phyloP scores from a whole-genome alignment of 2,888 invertebrate genomes.

The Mythimna ferrago region DNA sequence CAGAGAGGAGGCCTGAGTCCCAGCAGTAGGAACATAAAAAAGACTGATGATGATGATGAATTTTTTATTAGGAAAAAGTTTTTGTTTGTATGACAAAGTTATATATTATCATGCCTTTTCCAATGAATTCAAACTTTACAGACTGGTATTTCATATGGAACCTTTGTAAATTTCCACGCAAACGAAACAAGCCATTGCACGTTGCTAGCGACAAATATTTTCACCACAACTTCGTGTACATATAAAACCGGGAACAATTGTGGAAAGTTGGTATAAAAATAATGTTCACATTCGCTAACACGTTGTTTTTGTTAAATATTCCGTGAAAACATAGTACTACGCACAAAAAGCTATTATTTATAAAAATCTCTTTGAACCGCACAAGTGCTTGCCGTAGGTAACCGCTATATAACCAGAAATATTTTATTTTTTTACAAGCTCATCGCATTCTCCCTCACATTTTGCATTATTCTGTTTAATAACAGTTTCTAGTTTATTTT shows the following conservation, averaged over 20 bases:
- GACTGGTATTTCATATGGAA: constrained; percentile 4
- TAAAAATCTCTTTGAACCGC: constrained; percentile 81
- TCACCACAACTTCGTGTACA: constrained; percentile 68
- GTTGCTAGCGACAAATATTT: constrained; percentile 52
- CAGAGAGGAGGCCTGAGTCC: no score
- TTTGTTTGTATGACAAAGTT: not conserved
- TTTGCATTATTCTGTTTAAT: constrained; percentile 75
- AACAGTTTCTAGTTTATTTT: constrained; percentile 74
- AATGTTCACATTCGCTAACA: constrained; percentile 54
- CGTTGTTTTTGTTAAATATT: constrained; percentile 67
- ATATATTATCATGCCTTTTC: not conserved
- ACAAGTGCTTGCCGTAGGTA: constrained; percentile 82
- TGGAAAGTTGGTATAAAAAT: constrained; percentile 55
- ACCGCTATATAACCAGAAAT: constrained; percentile 83
- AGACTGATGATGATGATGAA: no score
- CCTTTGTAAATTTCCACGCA: constrained; percentile 10
- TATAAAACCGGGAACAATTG: constrained; percentile 67
- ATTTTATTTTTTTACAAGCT: constrained; percentile 79
- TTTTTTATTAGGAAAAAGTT: no score
- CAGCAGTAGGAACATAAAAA: no score
- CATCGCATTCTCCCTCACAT: constrained; percentile 77
- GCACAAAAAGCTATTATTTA: constrained; percentile 77
- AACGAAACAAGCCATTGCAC: constrained; percentile 29
- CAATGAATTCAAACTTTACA: constrained; percentile 6
- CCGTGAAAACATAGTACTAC: constrained; percentile 66